phyloP scores from a whole-genome alignment of 2,888 invertebrate species.

The Zonitis immaculata region DNA sequence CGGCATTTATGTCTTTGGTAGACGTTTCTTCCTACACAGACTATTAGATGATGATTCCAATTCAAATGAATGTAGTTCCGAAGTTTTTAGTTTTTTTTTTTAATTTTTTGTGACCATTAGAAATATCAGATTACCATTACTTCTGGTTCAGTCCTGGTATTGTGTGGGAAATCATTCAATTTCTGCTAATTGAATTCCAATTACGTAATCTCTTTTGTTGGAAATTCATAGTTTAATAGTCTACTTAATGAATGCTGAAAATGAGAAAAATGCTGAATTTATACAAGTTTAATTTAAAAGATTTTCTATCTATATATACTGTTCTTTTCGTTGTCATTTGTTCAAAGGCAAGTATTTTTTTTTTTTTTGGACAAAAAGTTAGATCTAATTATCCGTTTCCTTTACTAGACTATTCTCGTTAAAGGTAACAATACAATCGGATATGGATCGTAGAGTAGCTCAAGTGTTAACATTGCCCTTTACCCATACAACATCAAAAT shows the following conservation, averaged over 20 bases:
- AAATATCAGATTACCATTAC: too few species aligned
- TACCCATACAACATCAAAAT: constrained; percentile 11
- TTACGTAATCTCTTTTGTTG: not conserved
- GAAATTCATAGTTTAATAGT: not conserved
- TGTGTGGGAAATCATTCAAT: not conserved
- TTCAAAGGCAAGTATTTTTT: not conserved
- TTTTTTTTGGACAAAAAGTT: constrained; percentile 14
- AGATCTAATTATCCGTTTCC: constrained; percentile 28
- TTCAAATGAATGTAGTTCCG: too few species aligned
- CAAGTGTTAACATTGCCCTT: constrained; percentile 26
- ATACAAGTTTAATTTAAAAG: not conserved
- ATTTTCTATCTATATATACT: too few species aligned
- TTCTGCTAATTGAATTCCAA: not conserved
- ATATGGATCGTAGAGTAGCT: constrained; percentile 21
- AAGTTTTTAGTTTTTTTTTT: too few species aligned
- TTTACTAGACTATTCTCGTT: constrained; percentile 23
- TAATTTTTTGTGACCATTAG: too few species aligned
- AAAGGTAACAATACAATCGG: constrained; percentile 28
- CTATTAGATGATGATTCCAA: too few species aligned
- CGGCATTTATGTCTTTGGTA: too few species aligned
- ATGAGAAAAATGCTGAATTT: not conserved
- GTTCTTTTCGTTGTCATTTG: too few species aligned
- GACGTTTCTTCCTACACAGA: too few species aligned
- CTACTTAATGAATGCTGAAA: not conserved
- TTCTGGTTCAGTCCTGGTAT: too few species aligned